Evolutionary conservation across 2,113 vertebrate species (phyloP).

Genomic region (Hiodon tergisus): DNA sequence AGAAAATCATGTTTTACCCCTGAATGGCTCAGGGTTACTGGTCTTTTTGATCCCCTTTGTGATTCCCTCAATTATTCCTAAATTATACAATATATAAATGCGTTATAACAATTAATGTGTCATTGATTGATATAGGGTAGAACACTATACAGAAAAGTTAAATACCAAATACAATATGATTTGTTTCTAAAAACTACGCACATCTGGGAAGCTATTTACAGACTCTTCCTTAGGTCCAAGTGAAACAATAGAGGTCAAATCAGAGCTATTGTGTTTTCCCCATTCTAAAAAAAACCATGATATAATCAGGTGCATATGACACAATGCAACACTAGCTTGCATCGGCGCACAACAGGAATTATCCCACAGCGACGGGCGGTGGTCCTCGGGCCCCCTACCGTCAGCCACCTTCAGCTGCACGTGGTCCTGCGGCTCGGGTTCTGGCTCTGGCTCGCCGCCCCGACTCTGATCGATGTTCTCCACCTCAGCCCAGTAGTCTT

Average conservation of each 20-base stretch:
- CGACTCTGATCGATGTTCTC: constrained; percentile 78
- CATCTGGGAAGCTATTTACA: not conserved
- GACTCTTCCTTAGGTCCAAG: not conserved
- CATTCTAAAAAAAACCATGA: not conserved
- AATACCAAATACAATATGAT: not conserved
- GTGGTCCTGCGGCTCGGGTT: constrained; percentile 65
- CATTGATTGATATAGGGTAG: not conserved
- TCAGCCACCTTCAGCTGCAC: constrained; percentile 81
- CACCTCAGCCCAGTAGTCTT: constrained; percentile 87
- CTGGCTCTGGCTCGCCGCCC: constrained; percentile 50
- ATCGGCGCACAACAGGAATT: not conserved
- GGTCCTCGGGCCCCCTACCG: constrained; percentile 58
- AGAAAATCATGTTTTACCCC: too few relatives aligned
- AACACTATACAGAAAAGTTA: not conserved
- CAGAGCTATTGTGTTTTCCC: constrained; percentile 8
- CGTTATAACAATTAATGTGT: too few relatives aligned
- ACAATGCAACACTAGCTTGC: not conserved
- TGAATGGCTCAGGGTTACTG: too few relatives aligned
- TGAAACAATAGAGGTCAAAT: not conserved
- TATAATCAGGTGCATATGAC: not conserved
- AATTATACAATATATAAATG: too few relatives aligned
- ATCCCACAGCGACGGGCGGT: not conserved
- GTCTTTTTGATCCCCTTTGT: too few relatives aligned
- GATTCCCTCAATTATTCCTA: too few relatives aligned
- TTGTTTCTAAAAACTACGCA: not conserved